Percentiles rank a stretch among this genome's conserved stretches.
Evolutionary conservation across 2,888 invertebrate species (phyloP).

Genomic region (Drosophila emarginata): DNA sequence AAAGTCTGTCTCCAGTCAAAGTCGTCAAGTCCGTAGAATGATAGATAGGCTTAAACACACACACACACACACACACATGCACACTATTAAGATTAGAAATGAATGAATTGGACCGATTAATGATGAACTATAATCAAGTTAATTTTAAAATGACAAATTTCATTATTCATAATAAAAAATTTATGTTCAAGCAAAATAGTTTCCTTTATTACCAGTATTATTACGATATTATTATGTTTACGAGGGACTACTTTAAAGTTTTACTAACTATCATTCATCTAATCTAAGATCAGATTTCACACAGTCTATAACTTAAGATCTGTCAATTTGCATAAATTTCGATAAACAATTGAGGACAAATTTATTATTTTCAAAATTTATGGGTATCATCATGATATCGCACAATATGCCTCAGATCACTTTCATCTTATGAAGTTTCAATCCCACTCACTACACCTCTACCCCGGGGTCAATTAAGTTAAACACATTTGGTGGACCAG

Average conservation of each 20-base stretch:
- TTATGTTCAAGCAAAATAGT: not conserved
- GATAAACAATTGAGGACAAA: too few species aligned
- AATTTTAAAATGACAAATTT: not conserved
- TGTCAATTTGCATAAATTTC: too few species aligned
- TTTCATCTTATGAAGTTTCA: not conserved
- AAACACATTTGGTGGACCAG: slow-evolving; percentile 65
- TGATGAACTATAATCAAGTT: not conserved
- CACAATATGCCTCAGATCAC: not conserved
- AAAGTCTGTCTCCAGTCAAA: slow-evolving; percentile 8
- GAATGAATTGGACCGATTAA: not conserved
- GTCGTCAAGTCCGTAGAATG: not conserved
- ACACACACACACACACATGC: not conserved
- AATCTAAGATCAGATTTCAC: too few species aligned
- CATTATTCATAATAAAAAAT: not conserved
- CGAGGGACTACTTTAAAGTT: too few species aligned
- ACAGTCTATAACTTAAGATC: too few species aligned
- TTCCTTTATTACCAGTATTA: not conserved
- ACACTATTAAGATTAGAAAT: not conserved
- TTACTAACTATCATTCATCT: too few species aligned
- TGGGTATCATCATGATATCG: too few species aligned
- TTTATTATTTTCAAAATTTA: too few species aligned
- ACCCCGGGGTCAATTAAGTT: slow-evolving; percentile 64
- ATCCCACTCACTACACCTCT: not conserved
- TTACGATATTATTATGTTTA: too few species aligned
- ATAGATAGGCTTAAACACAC: not conserved